Evolutionary conservation across 2,113 vertebrate genomes (phyloP).

Genomic region (Athene cunicularia): DNA sequence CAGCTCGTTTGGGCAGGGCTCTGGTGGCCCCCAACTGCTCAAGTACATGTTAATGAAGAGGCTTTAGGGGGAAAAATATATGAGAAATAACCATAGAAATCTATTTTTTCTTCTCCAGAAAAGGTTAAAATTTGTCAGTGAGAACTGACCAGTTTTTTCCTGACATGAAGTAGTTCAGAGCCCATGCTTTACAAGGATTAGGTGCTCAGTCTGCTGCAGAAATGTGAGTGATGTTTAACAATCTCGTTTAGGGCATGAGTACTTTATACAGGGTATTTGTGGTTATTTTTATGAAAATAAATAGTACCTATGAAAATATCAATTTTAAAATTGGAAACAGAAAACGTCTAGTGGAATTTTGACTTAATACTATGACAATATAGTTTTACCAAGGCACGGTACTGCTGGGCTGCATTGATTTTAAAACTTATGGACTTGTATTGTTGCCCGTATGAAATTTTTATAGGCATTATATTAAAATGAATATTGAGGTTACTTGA

Average conservation of each 20-base stretch:
- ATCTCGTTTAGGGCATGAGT: background rate
- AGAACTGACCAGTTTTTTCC: background rate
- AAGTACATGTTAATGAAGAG: background rate
- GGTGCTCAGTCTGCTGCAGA: background rate
- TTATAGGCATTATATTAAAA: slow-evolving; percentile 36
- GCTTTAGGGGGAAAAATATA: background rate
- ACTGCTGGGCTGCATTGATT: background rate
- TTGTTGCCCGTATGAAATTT: slow-evolving; percentile 23
- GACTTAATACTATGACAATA: accelerated
- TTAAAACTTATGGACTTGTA: background rate
- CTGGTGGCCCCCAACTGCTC: background rate
- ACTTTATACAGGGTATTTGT: background rate
- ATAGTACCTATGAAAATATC: background rate
- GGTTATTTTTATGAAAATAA: background rate
- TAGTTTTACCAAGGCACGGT: background rate
- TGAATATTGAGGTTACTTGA: slow-evolving; percentile 29
- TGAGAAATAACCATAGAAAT: background rate
- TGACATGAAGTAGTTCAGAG: background rate
- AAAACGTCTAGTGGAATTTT: background rate
- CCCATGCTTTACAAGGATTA: background rate
- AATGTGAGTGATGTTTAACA: background rate
- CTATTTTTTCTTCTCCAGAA: background rate
- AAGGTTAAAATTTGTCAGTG: too few relatives aligned
- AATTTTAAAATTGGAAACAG: background rate
- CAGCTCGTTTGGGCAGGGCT: background rate